phyloP scores from a whole-genome alignment of 2,888 invertebrate species.

The Drosophila fulvimacula region DNA sequence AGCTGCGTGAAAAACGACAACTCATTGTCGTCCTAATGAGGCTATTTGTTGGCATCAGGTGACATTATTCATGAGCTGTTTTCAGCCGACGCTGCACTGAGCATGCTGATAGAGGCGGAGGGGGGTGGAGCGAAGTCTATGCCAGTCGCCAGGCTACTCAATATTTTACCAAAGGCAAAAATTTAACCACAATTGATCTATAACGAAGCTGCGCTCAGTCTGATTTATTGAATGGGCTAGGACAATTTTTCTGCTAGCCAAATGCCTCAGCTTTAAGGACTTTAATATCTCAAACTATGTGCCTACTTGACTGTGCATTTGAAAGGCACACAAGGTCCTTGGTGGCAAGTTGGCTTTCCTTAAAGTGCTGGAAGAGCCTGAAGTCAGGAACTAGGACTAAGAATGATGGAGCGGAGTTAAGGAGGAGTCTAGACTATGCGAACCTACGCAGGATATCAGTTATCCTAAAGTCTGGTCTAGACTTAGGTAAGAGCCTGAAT shows the following conservation, averaged over 20 bases:
- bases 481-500: no score
- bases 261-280: constrained; percentile 2
- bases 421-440: no score
- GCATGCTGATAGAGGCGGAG: not conserved
- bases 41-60: constrained; percentile 51
- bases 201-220: constrained; percentile 9
- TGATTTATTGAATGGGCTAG: constrained; percentile 27
- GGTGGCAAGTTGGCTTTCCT: no score
- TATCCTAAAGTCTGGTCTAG: no score
- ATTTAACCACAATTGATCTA: constrained; percentile 37
- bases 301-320: no score
- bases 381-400: no score
- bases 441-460: no score
- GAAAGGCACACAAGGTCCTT: no score
- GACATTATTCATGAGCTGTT: constrained; percentile 53
- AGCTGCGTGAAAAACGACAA: constrained; percentile 24
- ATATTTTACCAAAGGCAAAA: constrained; percentile 1
- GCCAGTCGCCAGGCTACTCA: not conserved
- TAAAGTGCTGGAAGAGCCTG: no score
- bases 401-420: no score
- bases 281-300: no score
- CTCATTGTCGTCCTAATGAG: constrained; percentile 43
- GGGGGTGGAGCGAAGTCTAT: not conserved
- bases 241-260: not conserved
- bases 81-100: constrained; percentile 7